A percentile compares a stretch with the other conserved stretches of the same genome.
phyloP scores from a whole-genome alignment of 2,113 vertebrate species.

The Gorsachius goisagi region DNA sequence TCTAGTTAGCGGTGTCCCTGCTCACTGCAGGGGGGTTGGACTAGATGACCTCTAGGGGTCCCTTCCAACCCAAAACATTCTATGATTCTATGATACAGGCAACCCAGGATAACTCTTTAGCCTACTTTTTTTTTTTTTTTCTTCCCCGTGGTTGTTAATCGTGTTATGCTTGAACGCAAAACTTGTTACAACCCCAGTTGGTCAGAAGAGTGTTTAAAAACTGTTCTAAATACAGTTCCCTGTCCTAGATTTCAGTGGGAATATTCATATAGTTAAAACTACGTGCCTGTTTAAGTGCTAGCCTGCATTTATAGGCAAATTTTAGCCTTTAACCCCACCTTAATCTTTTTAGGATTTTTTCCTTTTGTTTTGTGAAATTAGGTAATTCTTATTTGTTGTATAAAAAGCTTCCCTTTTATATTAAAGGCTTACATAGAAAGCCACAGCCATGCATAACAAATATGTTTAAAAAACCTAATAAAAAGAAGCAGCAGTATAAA shows the following conservation, averaged over 20 bases:
- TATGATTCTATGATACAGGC: background rate
- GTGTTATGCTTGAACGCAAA: background rate
- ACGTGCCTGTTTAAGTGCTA: background rate
- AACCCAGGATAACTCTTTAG: background rate
- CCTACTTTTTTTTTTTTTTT: background rate
- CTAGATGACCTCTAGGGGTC: too few species aligned
- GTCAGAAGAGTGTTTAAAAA: constrained; percentile 14
- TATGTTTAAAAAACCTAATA: background rate
- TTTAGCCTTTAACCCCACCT: background rate
- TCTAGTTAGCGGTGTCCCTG: too few species aligned
- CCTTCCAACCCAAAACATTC: too few species aligned
- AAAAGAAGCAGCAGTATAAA: background rate
- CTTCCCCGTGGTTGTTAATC: background rate
- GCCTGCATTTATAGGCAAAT: background rate
- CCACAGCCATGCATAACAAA: background rate
- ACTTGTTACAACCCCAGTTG: background rate
- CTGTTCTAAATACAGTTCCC: background rate
- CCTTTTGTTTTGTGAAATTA: background rate
- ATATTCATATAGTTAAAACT: background rate
- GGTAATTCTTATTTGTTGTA: background rate
- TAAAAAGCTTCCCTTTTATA: background rate
- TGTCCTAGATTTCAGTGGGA: background rate
- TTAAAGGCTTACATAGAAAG: background rate
- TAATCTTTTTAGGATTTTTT: background rate
- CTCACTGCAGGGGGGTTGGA: too few species aligned